A percentile compares a stretch with the other conserved stretches of the same genome.
These are phyloP conservation scores for Kryphioiulus occultus DNA, from an alignment of 2,888 invertebrate species.

Conservation along the genomic window DNA sequence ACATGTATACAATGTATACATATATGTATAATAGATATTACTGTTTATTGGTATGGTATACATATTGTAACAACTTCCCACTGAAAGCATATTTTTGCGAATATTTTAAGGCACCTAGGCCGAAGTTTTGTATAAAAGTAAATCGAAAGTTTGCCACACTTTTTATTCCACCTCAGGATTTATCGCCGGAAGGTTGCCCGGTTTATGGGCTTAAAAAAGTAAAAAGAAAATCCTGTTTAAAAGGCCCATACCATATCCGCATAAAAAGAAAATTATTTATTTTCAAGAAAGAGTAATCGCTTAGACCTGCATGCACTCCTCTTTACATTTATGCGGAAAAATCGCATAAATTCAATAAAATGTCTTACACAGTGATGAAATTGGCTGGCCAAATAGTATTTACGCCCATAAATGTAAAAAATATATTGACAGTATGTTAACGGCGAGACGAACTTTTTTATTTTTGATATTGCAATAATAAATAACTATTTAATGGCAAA, in stretches of 20 bases:
- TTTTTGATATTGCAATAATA: constrained; percentile 4
- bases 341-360: constrained; percentile 11
- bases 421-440: neutral
- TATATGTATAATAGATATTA: no score
- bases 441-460: neutral
- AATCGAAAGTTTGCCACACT: neutral
- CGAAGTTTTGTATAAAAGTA: neutral
- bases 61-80: no score
- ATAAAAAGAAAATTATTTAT: neutral
- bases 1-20: no score
- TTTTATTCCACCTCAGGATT: neutral
- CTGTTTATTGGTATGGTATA: no score
- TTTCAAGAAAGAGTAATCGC: neutral
- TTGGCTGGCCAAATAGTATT: neutral
- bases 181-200: neutral
- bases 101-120: no score
- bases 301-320: neutral
- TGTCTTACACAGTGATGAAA: constrained; percentile 3
- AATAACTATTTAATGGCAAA: neutral
- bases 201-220: neutral
- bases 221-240: neutral
- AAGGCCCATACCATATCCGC: neutral
- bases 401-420: constrained; percentile 23
- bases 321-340: neutral
- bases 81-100: no score